Base-by-base conservation (phyloP, 2,113 vertebrate species). In the Neogobius melanostomus region DNA sequence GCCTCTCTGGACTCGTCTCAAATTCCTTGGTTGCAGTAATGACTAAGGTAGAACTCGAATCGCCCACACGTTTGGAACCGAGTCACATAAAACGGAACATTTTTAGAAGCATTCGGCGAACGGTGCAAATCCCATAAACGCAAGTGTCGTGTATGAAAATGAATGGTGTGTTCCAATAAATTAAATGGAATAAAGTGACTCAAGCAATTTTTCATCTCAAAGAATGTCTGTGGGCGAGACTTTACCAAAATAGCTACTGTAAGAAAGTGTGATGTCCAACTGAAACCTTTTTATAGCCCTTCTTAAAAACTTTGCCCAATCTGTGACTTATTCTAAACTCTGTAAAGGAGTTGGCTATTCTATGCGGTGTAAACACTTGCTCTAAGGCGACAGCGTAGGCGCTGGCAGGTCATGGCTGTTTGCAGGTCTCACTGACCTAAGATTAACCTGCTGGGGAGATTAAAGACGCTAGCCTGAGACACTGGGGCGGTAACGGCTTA, bases 371-470 rank as follows among this genome's bases (percentile, higher is more conserved):
- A 73, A 43, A 64, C n/a, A 6, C 43, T 54, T 64, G 56, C 69
- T 66, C 69, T 14, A 11, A 69, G 60, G 47, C 36, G 59, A 36
- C 52, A 85, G 57, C 70, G 61, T 51, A 36, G 28, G 28, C 28
- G 4, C 28, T 63, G 59, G 75, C 61, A 46, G 69, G 74, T 77
- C 64, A 49, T 6, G 44, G 49, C 0, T 11, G 72, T 76, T 81
- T 77, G 68, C 71, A 85, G 72, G 82, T 63, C 77, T 48, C 15
- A 64, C 28, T 74, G 80, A 76, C 75, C 80, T 8, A 7, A 74
- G 80, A 82, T 74, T 85, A 87, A 87, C 84, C 83, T 16, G 72
- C 67, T 48, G 67, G 91, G 82, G 44, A 85, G 86, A 86, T 90
- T 87, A 90, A 11, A 51, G 69, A 52, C 51, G 12, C 59, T 51